These are phyloP conservation scores for Ramazzottius varieornatus DNA, from an alignment of 2,888 invertebrate genomes.

Conservation along the genomic window DNA sequence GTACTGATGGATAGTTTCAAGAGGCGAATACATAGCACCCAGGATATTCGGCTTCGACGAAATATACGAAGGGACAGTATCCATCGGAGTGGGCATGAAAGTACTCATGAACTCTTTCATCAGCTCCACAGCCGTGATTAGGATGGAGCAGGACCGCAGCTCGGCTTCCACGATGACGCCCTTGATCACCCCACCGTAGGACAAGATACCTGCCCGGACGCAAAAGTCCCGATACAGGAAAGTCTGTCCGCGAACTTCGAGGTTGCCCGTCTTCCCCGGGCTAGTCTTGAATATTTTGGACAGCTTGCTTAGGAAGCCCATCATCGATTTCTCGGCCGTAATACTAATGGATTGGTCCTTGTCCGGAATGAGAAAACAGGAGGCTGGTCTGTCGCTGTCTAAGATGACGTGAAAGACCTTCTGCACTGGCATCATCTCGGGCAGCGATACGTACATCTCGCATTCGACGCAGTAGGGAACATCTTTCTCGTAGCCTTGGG, in stretches of 20 bases:
- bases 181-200: not conserved
- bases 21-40: not conserved
- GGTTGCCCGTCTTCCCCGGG: not conserved
- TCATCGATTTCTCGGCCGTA: not conserved
- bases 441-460: not conserved
- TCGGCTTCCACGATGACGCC: not conserved
- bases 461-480: not conserved
- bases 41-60: not conserved
- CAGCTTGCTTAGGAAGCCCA: not conserved
- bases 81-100: not conserved
- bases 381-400: not conserved
- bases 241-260: not conserved
- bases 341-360: not conserved
- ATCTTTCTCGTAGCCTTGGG: not conserved
- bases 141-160: not conserved
- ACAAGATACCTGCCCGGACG: not conserved
- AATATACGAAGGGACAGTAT: not conserved
- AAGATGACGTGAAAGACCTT: not conserved
- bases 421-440: not conserved
- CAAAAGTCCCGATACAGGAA: not conserved
- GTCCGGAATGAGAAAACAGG: not conserved
- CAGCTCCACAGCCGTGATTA: not conserved
- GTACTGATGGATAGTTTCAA: not conserved
- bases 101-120: not conserved
- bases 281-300: not conserved